Evolutionary conservation across 2,113 vertebrate species (phyloP).

Genomic region (Trinectes maculatus): DNA sequence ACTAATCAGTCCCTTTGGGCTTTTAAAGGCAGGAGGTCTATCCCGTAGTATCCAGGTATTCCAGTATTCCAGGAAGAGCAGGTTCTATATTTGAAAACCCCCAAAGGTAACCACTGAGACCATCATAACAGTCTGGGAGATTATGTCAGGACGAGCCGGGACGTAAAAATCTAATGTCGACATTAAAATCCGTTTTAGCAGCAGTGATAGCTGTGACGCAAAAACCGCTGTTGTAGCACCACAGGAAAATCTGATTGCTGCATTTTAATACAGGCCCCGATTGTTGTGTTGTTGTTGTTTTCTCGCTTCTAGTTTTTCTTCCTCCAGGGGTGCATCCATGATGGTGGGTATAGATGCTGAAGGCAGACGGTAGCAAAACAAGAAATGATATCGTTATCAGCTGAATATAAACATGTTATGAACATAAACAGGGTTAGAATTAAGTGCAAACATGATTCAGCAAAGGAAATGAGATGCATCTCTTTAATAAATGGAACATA

Average conservation of each 20-base stretch:
- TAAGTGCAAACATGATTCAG: no score
- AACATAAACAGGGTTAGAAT: no score
- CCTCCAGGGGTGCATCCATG: no score
- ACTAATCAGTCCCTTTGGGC: slow-evolving; percentile 54
- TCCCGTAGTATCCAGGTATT: slow-evolving; percentile 28
- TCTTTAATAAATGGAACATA: no score
- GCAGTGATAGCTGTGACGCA: background rate
- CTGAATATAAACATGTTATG: no score
- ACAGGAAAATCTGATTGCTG: background rate
- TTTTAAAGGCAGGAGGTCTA: slow-evolving; percentile 45
- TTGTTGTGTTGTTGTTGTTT: no score
- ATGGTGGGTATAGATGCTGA: no score
- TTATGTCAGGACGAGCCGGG: background rate
- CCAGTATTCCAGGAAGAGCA: no score
- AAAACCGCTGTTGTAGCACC: background rate
- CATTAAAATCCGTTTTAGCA: background rate
- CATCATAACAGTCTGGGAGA: slow-evolving; percentile 8
- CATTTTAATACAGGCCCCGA: background rate
- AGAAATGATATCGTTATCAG: no score
- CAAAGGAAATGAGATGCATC: no score
- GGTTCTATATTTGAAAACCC: slow-evolving; percentile 35
- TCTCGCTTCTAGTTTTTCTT: no score
- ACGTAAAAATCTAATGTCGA: background rate
- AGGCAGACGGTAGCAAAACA: no score
- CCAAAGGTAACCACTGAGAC: slow-evolving; percentile 15